phyloP scores from a whole-genome alignment of 2,113 vertebrate genomes.

The Trichechus manatus region DNA sequence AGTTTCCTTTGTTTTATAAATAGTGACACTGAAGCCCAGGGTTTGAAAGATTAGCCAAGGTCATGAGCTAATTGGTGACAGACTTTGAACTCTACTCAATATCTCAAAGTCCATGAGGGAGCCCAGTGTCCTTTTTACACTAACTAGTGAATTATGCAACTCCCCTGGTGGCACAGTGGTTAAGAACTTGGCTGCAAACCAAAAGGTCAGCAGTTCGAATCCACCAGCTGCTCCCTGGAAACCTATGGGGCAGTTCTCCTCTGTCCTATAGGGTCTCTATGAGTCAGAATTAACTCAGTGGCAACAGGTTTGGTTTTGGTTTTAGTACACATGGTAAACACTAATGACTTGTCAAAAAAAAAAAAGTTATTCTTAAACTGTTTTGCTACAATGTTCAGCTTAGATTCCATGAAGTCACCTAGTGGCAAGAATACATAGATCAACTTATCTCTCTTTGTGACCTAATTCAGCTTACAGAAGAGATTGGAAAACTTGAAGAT shows the following conservation, averaged over 20 bases:
- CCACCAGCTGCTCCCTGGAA: no score
- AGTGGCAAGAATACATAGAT: neutral
- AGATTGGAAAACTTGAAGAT: slow-evolving; percentile 94
- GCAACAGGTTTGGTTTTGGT: no score
- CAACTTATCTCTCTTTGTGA: slow-evolving; percentile 50
- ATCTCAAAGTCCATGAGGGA: neutral
- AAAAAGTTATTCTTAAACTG: neutral
- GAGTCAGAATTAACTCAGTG: no score
- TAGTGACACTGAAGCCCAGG: neutral
- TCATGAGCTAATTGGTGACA: neutral
- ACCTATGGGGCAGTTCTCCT: no score
- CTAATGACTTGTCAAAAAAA: neutral
- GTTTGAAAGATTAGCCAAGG: neutral
- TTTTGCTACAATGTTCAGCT: neutral
- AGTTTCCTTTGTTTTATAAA: neutral
- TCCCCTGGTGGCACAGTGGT: no score
- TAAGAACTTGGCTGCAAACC: no score
- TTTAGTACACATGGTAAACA: neutral
- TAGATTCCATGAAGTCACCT: neutral
- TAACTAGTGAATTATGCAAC: neutral
- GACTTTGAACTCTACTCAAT: neutral
- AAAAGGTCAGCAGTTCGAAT: no score
- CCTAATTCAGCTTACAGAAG: slow-evolving; percentile 91
- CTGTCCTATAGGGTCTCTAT: no score
- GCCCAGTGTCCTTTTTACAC: neutral